Base-by-base conservation (phyloP, 2,113 vertebrate species). In the Chunga burmeisteri region DNA sequence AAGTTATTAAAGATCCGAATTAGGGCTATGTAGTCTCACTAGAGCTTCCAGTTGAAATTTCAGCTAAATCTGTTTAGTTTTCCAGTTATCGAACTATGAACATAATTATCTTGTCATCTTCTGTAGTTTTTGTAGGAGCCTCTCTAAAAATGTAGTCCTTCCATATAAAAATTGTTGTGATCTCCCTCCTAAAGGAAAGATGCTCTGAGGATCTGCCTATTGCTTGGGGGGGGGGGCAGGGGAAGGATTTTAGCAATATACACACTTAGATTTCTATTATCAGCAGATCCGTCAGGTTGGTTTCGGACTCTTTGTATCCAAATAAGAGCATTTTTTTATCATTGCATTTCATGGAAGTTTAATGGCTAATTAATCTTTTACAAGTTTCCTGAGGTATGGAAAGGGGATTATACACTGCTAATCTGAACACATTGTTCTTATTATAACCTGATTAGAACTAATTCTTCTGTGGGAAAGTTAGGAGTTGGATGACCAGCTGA, bases 371-470 rank as follows among this genome's bases (percentile, higher is more conserved):
- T 97, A 94, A 95, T 89, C 86, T 93, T 93, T 90, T 94, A 87
- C 59, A 93, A 95, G 90, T 81, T 83, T 95, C 74, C 85, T 92
- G 74, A 90, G 94, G 82, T 96, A 94, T 88, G 91, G 94, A 92
- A 96, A 90, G 63, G 91, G 79, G 92, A 97, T 96, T 68, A 67
- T 94, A 79, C 88, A 70, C 94, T 84, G 73, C 82, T 96, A 96
- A 97, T 95, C 95, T 95, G 95, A 82, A 96, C 96, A 95, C 78
- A 53, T 94, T 93, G 81, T 98, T 98, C 97, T 97, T 94, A 78
- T 97, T 93, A 95, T 95, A 96, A 94, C 84, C 68, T 95, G 84
- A 91, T 97, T 96, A 95, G 77, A 94, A 86, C 66, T 96, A 95
- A 97, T 71, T 94, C 90, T 85, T 38, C 88, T 75, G 68, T 94